Evolutionary conservation across 2,113 vertebrate genomes (phyloP).

Genomic region (Brachirus orientalis): DNA sequence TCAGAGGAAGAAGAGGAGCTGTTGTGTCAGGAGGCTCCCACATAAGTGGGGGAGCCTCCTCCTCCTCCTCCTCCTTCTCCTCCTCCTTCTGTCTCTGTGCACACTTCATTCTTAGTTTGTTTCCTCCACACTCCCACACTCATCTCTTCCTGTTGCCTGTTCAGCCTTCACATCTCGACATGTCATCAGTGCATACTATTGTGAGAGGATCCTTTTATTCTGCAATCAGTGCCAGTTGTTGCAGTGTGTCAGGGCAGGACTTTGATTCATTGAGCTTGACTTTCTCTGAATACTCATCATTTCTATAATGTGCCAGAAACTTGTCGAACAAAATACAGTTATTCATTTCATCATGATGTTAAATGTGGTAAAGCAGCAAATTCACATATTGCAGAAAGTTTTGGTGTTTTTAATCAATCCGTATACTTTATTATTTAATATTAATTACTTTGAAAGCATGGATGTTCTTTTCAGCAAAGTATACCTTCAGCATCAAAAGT

Average conservation of each 20-base stretch:
- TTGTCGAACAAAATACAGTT: no score
- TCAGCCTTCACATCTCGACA: conserved; percentile 13
- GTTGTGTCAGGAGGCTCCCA: conserved; percentile 28
- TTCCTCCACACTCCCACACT: conserved; percentile 42
- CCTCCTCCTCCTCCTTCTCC: no score
- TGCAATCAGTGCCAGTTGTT: not conserved
- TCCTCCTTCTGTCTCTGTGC: conserved; percentile 25
- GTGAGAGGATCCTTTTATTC: conserved; percentile 10
- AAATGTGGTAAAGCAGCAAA: no score
- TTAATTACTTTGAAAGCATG: no score
- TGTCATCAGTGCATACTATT: conserved; percentile 23
- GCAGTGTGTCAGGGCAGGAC: not conserved
- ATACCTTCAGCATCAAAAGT: no score
- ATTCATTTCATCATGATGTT: no score
- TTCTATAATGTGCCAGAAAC: no score
- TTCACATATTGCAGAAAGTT: no score
- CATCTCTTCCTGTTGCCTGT: conserved; percentile 22
- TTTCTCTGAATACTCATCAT: not conserved
- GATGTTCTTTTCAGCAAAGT: no score
- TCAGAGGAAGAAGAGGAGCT: conserved; percentile 21
- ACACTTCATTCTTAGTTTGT: conserved; percentile 61
- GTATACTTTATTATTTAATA: no score
- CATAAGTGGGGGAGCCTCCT: conserved; percentile 20
- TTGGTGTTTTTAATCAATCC: no score
- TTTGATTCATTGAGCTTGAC: not conserved